These are phyloP conservation scores for Bombyx mori DNA, from an alignment of 1,140 invertebrate genomes.

Conservation along the genomic window DNA sequence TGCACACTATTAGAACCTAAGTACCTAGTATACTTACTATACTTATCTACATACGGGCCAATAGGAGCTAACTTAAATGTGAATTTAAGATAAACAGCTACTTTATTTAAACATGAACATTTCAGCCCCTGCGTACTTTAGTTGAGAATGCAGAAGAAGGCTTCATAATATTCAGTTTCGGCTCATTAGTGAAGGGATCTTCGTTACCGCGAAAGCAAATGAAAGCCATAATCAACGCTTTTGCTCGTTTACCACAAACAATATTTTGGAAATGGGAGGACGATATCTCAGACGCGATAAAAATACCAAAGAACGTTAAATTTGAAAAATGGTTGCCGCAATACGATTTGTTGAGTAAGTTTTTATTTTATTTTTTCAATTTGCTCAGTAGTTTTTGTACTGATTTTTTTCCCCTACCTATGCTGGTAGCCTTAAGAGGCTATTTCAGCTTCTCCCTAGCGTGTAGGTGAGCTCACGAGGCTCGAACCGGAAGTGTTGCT, in stretches of 20 bases:
- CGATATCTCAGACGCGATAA: conserved; percentile 29
- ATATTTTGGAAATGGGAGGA: conserved; percentile 77
- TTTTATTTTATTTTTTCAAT: not conserved
- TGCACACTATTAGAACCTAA: too few relatives aligned
- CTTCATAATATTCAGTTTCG: conserved; percentile 73
- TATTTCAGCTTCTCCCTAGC: too few relatives aligned
- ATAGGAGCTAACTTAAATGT: too few relatives aligned
- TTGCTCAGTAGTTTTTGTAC: not conserved
- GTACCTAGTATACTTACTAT: too few relatives aligned
- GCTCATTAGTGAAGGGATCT: conserved; percentile 58
- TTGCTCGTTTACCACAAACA: conserved; percentile 69
- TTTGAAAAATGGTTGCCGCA: conserved; percentile 77
- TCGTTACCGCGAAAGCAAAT: conserved; percentile 49
- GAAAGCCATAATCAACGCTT: conserved; percentile 62
- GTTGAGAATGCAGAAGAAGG: conserved; percentile 41
- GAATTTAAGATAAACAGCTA: too few relatives aligned
- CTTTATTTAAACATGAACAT: too few relatives aligned
- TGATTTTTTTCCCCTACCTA: not conserved
- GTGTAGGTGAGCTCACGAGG: too few relatives aligned
- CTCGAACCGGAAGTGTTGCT: too few relatives aligned
- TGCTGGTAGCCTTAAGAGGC: too few relatives aligned
- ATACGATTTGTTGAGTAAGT: conserved; percentile 70
- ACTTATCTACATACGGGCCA: too few relatives aligned
- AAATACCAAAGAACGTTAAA: conserved; percentile 71
- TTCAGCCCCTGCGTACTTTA: conserved; percentile 23